Evolutionary conservation across 2,888 invertebrate species (phyloP), one percentile per base, ranked within the genome.

Genomic region (Mythimna pallens): DNA sequence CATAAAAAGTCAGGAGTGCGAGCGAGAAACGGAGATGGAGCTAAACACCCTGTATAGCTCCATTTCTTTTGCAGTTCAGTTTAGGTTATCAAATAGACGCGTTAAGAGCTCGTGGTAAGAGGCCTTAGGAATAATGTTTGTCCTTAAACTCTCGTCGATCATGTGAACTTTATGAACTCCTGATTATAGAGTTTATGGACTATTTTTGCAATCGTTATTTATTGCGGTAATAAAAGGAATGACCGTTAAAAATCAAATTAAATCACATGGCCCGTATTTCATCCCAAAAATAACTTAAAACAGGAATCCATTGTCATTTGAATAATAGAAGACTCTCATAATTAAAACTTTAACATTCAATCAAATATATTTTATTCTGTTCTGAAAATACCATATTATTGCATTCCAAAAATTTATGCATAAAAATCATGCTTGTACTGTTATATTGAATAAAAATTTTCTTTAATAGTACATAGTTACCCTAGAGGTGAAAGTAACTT

Each of bases 171-270:
- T 40, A 9, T 55, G 8, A 20, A 62, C 12, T 25, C n/a, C 17
- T 36, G 7, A 1, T 34, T 8, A 36, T 36, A 8, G 36, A 30
- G 40, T 70, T 54, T 68, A 76, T 47, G 9, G 59, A 34, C 47
- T 22, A 55, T 73, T 75, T 75, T 47, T 8, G 9, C 36, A 30
- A 22, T 25, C 4, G 7, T 52, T 52, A 59, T 76, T 76, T 76
- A 73, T 67, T 59, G 20, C 43, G 73, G 58, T 76, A 59, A 67
- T 76, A 74, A 76, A 76, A 34, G 9, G n/a, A 67, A 67, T 54
- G 43, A 36, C 43, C 34, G 25, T 0, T 59, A 14, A 52, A 76
- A 50, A n/a, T 65, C 40, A 25, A 5, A 17, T 5, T 3, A 7
- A 66, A 50, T 64, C 57, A 22, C 22, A 8, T 1, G 5, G 8